A percentile compares a stretch with the other conserved stretches of the same genome.
phyloP scores from a whole-genome alignment of 2,888 invertebrate genomes.

The Junonia oenone region DNA sequence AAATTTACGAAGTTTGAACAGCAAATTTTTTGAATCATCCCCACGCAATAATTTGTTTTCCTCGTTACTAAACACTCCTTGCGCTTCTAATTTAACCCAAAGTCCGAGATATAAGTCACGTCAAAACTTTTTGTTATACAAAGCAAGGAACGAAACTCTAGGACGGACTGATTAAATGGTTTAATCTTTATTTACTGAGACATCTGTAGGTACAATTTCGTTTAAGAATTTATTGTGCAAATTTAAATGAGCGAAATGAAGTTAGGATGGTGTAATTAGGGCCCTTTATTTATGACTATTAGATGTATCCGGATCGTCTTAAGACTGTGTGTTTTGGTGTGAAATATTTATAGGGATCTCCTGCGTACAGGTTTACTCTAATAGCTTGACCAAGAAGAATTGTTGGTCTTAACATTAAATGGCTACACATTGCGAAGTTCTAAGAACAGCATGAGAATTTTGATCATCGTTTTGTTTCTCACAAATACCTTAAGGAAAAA shows the following conservation, averaged over 20 bases:
- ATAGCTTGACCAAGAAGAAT: neutral
- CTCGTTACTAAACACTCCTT: conserved; percentile 32
- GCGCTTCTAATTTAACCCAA: conserved; percentile 40
- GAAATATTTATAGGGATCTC: neutral
- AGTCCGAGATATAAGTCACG: conserved; percentile 67
- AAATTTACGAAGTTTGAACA: conserved; percentile 16
- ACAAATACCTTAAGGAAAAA: no score
- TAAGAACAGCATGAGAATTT: no score
- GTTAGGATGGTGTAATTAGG: conserved; percentile 30
- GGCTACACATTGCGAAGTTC: no score
- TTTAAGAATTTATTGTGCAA: conserved; percentile 64
- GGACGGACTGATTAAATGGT: conserved; percentile 70
- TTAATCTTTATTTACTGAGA: conserved; percentile 72
- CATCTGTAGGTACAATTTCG: conserved; percentile 60
- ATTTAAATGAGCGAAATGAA: conserved; percentile 57
- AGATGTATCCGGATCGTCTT: neutral
- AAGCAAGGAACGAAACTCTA: conserved; percentile 40
- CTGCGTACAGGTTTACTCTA: neutral
- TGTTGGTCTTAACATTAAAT: no score
- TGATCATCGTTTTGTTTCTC: no score
- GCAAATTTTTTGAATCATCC: conserved; percentile 26
- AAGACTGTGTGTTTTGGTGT: neutral
- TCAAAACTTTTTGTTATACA: conserved; percentile 63
- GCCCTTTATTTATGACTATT: conserved; percentile 23
- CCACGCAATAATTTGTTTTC: conserved; percentile 38